Conservation (phyloP, 2,797 vertebrate species). For the Basileuterus tristriatus region DNA sequence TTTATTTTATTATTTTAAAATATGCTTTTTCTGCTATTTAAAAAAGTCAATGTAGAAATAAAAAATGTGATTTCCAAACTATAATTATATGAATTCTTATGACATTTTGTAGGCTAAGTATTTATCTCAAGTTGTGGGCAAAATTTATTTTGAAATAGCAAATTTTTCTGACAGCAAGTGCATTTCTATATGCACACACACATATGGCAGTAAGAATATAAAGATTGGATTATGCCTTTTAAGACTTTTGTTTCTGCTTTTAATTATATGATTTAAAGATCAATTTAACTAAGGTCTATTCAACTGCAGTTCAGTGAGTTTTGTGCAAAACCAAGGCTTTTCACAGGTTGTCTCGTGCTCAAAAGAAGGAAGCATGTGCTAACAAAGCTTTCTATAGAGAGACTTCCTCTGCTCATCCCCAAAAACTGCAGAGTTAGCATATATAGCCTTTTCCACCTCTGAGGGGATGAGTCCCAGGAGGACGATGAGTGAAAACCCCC, state of each 20-base stretch:
- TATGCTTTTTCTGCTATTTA: not conserved
- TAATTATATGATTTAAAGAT: not conserved
- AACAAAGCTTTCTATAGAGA: not conserved
- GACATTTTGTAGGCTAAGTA: not conserved
- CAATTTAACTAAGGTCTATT: not conserved
- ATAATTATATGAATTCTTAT: not conserved
- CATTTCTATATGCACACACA: accelerated
- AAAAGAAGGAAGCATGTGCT: not conserved
- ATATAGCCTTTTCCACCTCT: accelerated
- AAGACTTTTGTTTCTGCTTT: not conserved
- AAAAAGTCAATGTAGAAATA: not conserved
- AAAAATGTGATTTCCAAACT: not conserved
- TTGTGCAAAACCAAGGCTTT: not conserved
- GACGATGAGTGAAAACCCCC: not conserved
- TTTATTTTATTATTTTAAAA: not conserved
- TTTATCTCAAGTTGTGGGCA: not conserved
- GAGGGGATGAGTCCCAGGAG: not conserved
- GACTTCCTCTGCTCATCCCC: not conserved
- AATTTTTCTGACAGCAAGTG: not conserved
- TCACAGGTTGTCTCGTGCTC: not conserved
- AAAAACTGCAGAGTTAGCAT: not conserved
- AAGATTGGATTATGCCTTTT: not conserved
- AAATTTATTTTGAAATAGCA: not conserved
- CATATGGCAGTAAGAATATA: not conserved
- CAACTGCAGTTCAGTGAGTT: not conserved